Conservation (phyloP, 2,888 invertebrate species). For the Orchestes rusci region DNA sequence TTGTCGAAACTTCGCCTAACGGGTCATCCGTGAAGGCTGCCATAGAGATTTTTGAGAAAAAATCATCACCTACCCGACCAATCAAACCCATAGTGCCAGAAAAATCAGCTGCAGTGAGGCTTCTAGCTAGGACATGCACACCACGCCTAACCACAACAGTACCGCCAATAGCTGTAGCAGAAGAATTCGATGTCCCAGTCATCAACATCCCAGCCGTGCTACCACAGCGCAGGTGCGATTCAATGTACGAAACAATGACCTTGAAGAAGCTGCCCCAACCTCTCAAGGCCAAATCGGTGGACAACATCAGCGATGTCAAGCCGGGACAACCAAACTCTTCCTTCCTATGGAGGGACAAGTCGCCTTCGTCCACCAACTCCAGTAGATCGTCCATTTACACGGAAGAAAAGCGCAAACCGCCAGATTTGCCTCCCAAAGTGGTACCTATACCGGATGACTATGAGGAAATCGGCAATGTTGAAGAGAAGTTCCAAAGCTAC, state of each 20-base stretch:
- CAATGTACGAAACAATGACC: slow-evolving; percentile 35
- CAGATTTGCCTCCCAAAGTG: slow-evolving; percentile 24
- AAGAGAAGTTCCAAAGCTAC: slow-evolving; percentile 18
- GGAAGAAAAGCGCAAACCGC: slow-evolving; percentile 6
- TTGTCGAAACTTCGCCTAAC: slow-evolving; percentile 25
- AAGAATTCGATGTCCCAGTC: slow-evolving; percentile 31
- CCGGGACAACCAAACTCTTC: slow-evolving; percentile 56
- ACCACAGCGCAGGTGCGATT: slow-evolving; percentile 35
- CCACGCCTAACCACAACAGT: slow-evolving; percentile 7
- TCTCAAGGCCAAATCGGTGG: slow-evolving; percentile 28
- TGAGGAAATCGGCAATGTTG: slow-evolving; percentile 15
- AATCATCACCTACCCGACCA: slow-evolving; percentile 25
- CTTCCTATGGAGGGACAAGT: slow-evolving; percentile 52
- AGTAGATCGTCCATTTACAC: slow-evolving; percentile 8
- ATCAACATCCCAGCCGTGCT: slow-evolving; percentile 35
- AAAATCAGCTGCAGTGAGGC: slow-evolving; percentile 41
- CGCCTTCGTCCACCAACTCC: slow-evolving; percentile 13
- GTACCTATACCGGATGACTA: slow-evolving; percentile 24
- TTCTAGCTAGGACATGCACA: neutral
- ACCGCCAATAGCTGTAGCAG: slow-evolving; percentile 5
- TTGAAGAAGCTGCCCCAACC: slow-evolving; percentile 27
- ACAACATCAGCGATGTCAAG: slow-evolving; percentile 16
- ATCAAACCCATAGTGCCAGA: slow-evolving; percentile 56
- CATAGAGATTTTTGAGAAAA: slow-evolving; percentile 40
- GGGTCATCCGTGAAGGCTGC: slow-evolving; percentile 35